Evolutionary conservation across 1,140 invertebrate species (phyloP), one percentile per base, ranked within the genome.

Genomic region (Eueides isabella): DNA sequence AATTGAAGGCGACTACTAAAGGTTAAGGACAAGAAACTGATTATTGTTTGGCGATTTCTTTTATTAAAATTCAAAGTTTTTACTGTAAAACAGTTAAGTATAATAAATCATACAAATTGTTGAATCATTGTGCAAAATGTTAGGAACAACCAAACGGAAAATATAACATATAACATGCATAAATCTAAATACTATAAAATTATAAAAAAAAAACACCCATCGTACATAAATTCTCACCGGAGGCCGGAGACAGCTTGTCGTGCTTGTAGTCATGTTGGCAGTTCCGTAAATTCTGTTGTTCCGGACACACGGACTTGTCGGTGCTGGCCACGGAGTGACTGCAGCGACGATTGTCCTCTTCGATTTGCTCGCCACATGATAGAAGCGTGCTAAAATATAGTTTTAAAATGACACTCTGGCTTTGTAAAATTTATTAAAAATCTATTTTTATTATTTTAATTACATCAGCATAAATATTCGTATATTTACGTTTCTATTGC

Each of bases 241-340:
- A 93, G 2, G 89, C 89, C 16, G 91, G 91, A 9, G 91, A 93
- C 61, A 92, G 76, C 74, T 93, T 93, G 68, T 92, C 89, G 71
- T 92, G 91, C 74, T 93, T 93, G 80, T 93, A 92, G 38, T 96
- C 95, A 83, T 96, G 95, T 78, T 96, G 95, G 67, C 93, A 94
- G 87, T 96, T 96, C 55, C 95, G 88, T 68, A 95, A 93, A 80
- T 96, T 96, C 81, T 96, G 95, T 61, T 96, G 93, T 85, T 96
- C 96, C 0, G 94, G 94, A 63, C 93, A 94, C 19, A 93, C 92
- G 2, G 95, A 95, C 69, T 95, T 93, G 94, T 96, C 80, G 87
- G 91, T 93, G 82, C 92, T 93, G 69, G 88, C 86, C 7, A 84
- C 90, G 0, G 92, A 93, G 77, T 93, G 92, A 74, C 92, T 93